Percentiles rank a stretch among this genome's conserved stretches.
Evolutionary conservation across 1,140 invertebrate species (phyloP).

Genomic region (Drosophila parabipectinata): DNA sequence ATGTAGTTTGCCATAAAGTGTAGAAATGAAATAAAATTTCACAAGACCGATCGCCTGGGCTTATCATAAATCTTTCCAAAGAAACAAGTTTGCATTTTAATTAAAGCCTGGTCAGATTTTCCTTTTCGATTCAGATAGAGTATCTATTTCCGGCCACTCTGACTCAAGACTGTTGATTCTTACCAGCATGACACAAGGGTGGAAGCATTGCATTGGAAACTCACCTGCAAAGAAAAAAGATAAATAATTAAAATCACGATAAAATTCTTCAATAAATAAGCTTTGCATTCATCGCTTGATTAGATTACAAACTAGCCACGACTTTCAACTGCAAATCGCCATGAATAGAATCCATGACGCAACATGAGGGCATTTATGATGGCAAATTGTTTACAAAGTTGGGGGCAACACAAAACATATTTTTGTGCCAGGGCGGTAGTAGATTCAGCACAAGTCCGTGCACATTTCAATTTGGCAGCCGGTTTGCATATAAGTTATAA

Average conservation of each 20-base stretch:
- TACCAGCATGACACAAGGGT: constrained; percentile 44
- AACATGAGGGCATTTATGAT: constrained; percentile 34
- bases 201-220: constrained; percentile 24
- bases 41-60: constrained; percentile 17
- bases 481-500: constrained; percentile 71
- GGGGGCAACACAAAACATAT: constrained; percentile 40
- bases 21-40: constrained; percentile 11
- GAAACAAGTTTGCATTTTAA: constrained; percentile 22
- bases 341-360: constrained; percentile 8
- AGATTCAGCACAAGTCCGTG: constrained; percentile 51
- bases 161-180: constrained; percentile 26
- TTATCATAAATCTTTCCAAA: constrained; percentile 22
- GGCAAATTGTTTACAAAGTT: constrained; percentile 60
- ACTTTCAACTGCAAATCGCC: background rate
- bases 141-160: background rate
- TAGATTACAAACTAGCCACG: background rate
- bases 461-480: constrained; percentile 74
- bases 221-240: constrained; percentile 60
- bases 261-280: constrained; percentile 37
- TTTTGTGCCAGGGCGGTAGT: background rate
- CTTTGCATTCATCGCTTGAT: constrained; percentile 9
- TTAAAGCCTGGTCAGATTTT: constrained; percentile 4
- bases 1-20: constrained; percentile 21
- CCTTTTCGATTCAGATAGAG: background rate
- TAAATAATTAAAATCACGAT: constrained; percentile 24